Conservation (phyloP, 35 echinoderm and acorn worm species). For the Hemicentrotus pulcherrimus region DNA sequence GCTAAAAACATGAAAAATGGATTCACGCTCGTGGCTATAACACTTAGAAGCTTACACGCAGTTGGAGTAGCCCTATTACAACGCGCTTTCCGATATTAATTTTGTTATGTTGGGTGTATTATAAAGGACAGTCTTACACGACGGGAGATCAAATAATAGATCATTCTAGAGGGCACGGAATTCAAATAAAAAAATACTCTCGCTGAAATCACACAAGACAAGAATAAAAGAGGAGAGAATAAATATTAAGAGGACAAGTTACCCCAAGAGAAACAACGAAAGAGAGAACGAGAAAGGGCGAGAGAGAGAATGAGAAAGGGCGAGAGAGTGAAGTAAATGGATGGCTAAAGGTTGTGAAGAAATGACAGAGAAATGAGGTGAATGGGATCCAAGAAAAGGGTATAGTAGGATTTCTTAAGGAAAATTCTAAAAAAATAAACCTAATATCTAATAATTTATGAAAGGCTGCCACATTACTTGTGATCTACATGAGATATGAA, state of each 20-base stretch:
- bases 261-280: neutral
- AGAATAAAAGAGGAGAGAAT: too few relatives aligned
- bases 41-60: neutral
- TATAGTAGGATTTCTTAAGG: neutral
- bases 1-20: neutral
- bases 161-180: neutral
- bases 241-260: too few relatives aligned
- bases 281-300: neutral
- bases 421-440: neutral
- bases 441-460: neutral
- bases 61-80: neutral
- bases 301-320: neutral
- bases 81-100: neutral
- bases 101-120: neutral
- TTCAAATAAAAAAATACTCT: neutral
- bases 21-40: neutral
- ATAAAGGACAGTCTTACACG: neutral
- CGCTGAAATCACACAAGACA: too few relatives aligned
- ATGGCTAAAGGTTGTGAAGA: neutral
- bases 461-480: neutral
- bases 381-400: neutral
- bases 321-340: neutral
- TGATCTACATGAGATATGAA: neutral
- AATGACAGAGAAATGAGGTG: neutral
- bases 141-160: too few relatives aligned